These are phyloP conservation scores for Garrulus glandarius DNA, from an alignment of 2,797 vertebrate genomes.

Conservation along the genomic window DNA sequence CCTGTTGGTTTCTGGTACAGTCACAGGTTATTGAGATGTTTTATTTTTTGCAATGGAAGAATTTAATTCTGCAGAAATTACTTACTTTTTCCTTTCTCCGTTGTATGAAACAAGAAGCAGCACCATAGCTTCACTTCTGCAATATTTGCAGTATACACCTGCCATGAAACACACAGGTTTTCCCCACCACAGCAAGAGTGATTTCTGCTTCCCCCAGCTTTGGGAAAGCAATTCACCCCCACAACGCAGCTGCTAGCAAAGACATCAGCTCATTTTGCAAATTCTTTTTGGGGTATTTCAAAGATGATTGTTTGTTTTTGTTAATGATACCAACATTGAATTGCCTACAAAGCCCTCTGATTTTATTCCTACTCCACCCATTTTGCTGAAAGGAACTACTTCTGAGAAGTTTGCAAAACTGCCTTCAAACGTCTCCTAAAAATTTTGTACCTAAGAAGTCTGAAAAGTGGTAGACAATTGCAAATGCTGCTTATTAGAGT, in stretches of 20 bases:
- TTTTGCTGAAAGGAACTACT: background rate
- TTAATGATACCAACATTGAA: background rate
- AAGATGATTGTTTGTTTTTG: background rate
- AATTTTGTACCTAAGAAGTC: background rate
- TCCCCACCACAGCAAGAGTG: background rate
- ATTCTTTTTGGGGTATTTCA: background rate
- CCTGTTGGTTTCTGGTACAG: background rate
- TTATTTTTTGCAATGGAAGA: background rate
- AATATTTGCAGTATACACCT: background rate
- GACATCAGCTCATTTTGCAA: background rate
- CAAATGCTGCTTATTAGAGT: background rate
- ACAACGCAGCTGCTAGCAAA: background rate
- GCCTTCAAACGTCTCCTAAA: background rate
- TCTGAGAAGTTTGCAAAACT: background rate
- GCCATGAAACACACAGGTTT: background rate
- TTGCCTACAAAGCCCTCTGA: background rate
- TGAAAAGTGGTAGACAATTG: background rate
- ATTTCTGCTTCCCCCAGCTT: background rate
- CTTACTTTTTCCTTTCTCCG: background rate
- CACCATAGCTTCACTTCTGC: background rate
- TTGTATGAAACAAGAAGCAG: background rate
- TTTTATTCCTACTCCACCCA: background rate
- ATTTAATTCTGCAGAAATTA: background rate
- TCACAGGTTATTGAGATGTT: background rate
- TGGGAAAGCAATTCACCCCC: background rate